Evolutionary conservation across 1,140 invertebrate genomes (phyloP), one percentile per base, ranked within the genome.

Genomic region (Andrena cerasifolii): DNA sequence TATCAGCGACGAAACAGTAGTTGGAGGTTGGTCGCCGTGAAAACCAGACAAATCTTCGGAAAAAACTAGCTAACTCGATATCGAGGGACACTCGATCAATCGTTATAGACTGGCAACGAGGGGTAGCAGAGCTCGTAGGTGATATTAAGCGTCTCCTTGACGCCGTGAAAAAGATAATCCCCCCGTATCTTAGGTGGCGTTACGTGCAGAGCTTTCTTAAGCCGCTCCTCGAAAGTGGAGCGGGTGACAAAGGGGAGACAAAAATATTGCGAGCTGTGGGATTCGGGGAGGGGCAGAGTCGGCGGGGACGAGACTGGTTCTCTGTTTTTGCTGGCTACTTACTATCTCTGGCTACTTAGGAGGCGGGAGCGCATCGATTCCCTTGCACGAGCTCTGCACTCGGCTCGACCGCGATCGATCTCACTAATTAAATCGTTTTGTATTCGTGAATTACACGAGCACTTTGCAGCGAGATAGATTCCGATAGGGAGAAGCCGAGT

Each of bases 391-490:
- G 21, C 10, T 6, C 21, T 8, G 16, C 0, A 24, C 7, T 53
- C 7, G 5, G 7, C 24, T 28, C 21, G 28, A 36, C 24, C 16
- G 8, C 71, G 40, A 79, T 79, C 77, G 71, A 79, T 79, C 59
- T 53, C 33, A 24, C 26, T 65, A 79, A 79, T 79, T 79, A 79
- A 67, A 79, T 79, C 77, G 54, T 47, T 79, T 79, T 67, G 71
- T 66, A 74, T 61, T 49, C 61, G 58, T 56, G 53, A 66, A 67
- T 75, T 75, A 79, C 68, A 31, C 33, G 59, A 45, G 28, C 58
- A 26, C 58, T 78, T 40, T 28, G 45, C 54, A 28, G 16, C 18
- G 68, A 45, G 58, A 78, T 63, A 56, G 58, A 72, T 72, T 51
- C 47, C 24, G 33, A 72, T 62, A 43, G 18, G n/a, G 8, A 31